Evolutionary conservation across 2,888 invertebrate genomes (phyloP), one percentile per base, ranked within the genome.

Genomic region (Hydroisotoma schaefferi): DNA sequence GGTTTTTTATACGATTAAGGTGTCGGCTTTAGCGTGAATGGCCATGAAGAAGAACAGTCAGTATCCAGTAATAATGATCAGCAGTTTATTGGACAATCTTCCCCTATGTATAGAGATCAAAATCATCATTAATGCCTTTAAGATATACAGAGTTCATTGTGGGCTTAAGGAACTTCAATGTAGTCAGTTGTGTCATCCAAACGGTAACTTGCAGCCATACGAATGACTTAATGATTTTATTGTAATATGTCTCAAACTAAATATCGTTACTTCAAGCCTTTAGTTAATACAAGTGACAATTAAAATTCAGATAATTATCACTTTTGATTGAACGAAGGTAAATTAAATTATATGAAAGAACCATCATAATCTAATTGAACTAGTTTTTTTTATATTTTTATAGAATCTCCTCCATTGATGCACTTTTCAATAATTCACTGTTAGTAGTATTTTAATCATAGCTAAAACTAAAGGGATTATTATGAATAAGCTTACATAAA

Each of bases 41-140:
- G 72, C 6, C 70, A 68, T 57, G 72, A 72, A 48, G 72, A 72
- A 55, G 70, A 69, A 49, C 72, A 72, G 43, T 69, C 68, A n/a
- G 46, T 71, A 20, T 69, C 68, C 6, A 71, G 70, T 52, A 72
- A 69, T 55, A 72, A 67, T 44, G 70, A 71, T 37, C 64, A 63
- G 15, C 69, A 72, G 55, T 72, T 72, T 52, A 59, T 72, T 18
- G 67, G 69, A 37, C 69, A 68, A 59, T 68, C 70, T 55, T 68
- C 70, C 10, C 68, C 70, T n/a, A 64, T 69, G 68, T 69, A 67
- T 48, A 57, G 69, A 43, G 69, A 72, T 28, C 65, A 67, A 22
- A 57, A 57, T 28, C 55, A 53, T 40, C 40, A 53, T 6, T 18
- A 49, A 59, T 27, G 55, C 59, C 20, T 48, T 49, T 28, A 54